Evolutionary conservation across 2,113 vertebrate genomes (phyloP), one percentile per base, ranked within the genome.

Genomic region (Apus apus): DNA sequence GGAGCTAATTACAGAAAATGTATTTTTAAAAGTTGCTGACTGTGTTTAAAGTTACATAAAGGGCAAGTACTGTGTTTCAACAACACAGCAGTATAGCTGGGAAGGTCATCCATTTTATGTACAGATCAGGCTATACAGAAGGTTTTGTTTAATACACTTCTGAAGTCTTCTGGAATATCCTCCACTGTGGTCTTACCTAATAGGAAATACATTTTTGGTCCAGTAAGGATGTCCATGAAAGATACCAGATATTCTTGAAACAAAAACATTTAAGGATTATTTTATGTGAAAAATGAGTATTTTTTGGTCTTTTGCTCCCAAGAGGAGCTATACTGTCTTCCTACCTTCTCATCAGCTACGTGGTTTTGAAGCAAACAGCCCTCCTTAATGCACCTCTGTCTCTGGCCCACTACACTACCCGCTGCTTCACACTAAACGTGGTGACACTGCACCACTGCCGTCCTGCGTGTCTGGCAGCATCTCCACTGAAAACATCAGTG

Each of bases 371-470:
- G 29, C 5, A 45, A 67, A 18, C 0, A 27, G 6, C 15, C 3
- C 12, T 38, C 18, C 11, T 34, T 8, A 8, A 43, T 0, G 11
- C 15, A 9, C 1, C 23, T 26, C 30, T 16, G 38, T 2, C 58
- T 29, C 40, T 1, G 3, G 20, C 23, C 17, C 1, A 0, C 3
- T 3, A 22, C 19, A 4, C 21, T 2, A 20, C 11, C 16, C 2
- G 5, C 18, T 0, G 4, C 20, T 16, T 38, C 4, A 0, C 1
- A 29, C 2, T 32, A 18, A 36, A 30, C n/a, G 19, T 1, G 17
- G 15, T 15, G 66, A 16, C 11, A 14, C 43, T 13, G 27, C 76
- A 66, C 11, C 53, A 43, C 4, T 0, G 13, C 34, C 60, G 23
- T 34, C 40, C 51, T 8, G 29, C 2, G 0, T 3, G 16, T 3